phyloP scores from a whole-genome alignment of 2,797 vertebrate species.

The Anabacerthia variegaticeps region DNA sequence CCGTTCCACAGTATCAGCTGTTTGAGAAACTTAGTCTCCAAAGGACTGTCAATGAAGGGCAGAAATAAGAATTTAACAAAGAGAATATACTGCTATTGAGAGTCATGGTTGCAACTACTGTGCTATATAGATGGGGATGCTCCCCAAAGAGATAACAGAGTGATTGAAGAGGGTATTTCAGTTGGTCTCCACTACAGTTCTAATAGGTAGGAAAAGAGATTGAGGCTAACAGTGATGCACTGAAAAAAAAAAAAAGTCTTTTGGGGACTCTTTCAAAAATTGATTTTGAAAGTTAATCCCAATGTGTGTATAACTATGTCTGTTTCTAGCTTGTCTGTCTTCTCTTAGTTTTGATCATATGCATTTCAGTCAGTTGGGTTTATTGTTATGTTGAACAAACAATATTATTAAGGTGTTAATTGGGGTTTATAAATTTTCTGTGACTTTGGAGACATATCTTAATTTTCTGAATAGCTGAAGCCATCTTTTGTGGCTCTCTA shows the following conservation, averaged over 20 bases:
- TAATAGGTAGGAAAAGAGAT: conserved; percentile 19
- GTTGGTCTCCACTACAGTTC: conserved; percentile 8
- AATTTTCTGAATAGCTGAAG: background rate
- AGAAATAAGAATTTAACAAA: conserved; percentile 44
- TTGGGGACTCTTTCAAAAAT: conserved; percentile 3
- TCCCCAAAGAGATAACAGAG: background rate
- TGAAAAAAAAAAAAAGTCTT: background rate
- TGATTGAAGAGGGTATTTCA: conserved; percentile 17
- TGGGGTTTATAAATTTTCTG: background rate
- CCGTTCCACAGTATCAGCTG: background rate
- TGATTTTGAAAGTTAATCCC: conserved; percentile 31
- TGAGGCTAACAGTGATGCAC: background rate
- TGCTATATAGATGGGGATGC: background rate
- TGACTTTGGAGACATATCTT: background rate
- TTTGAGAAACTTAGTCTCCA: background rate
- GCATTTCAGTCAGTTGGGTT: background rate
- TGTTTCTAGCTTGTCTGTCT: background rate
- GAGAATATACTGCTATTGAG: conserved; percentile 10
- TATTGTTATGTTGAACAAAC: background rate
- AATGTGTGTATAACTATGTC: background rate
- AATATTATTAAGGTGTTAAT: background rate
- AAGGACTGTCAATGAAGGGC: background rate
- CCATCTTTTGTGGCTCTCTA: background rate
- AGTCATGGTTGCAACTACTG: background rate
- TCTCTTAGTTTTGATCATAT: background rate